Conservation (phyloP, 2,797 vertebrate species). For the Eremophila alpestris region DNA sequence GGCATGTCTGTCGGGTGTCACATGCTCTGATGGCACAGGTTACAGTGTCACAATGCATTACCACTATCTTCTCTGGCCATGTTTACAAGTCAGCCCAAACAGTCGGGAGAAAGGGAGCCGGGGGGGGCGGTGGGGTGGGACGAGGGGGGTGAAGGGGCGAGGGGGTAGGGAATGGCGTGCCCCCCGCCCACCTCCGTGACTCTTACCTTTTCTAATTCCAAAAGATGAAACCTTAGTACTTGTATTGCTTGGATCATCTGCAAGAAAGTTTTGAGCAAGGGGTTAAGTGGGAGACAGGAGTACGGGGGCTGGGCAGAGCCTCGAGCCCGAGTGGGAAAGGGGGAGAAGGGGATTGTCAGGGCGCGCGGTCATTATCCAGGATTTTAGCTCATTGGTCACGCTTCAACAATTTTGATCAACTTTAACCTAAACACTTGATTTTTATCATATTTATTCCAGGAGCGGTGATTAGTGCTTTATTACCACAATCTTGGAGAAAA, state of each 20-base stretch:
- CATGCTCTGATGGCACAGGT: constrained; percentile 31
- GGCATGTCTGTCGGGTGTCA: constrained; percentile 9
- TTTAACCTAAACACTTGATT: constrained; percentile 61
- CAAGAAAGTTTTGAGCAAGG: constrained; percentile 68
- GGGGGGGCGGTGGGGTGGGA: too few relatives aligned
- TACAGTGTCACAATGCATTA: constrained; percentile 8
- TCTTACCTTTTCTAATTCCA: constrained; percentile 99
- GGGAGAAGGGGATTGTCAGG: constrained; percentile 12
- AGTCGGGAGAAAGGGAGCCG: background rate
- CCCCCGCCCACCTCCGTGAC: background rate
- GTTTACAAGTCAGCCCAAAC: constrained; percentile 28
- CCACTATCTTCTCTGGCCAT: background rate
- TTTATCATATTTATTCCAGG: constrained; percentile 28
- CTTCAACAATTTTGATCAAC: constrained; percentile 61
- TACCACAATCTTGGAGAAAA: background rate
- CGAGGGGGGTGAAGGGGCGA: accelerated
- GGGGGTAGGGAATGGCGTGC: background rate
- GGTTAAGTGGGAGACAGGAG: constrained; percentile 34
- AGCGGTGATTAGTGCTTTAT: constrained; percentile 29
- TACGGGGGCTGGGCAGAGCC: background rate
- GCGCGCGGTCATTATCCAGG: constrained; percentile 52
- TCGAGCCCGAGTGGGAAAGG: background rate
- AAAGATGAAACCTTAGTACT: constrained; percentile 99
- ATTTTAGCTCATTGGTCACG: constrained; percentile 70
- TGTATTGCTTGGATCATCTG: constrained; percentile 99